Evolutionary conservation across 2,888 invertebrate genomes (phyloP).

Genomic region (Melipona beecheii): DNA sequence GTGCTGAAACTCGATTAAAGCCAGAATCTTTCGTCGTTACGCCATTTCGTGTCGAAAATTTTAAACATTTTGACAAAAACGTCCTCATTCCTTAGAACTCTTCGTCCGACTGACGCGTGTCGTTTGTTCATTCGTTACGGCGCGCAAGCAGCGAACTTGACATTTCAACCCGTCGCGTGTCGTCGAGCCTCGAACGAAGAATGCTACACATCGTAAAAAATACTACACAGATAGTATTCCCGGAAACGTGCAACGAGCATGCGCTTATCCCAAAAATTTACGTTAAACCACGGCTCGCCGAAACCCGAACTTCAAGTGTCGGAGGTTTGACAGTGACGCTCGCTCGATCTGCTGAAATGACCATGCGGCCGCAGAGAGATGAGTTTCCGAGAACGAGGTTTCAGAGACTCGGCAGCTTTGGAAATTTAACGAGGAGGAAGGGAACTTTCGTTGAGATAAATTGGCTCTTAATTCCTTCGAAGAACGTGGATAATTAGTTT

Average conservation of each 20-base stretch:
- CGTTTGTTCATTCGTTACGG: not conserved
- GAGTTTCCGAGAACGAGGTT: not conserved
- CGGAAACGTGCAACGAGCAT: constrained; percentile 22
- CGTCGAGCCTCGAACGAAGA: not conserved
- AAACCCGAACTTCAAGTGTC: constrained; percentile 27
- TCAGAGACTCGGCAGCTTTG: not conserved
- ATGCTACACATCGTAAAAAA: constrained; percentile 6
- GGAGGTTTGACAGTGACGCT: constrained; percentile 23
- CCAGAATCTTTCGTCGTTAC: too few species aligned
- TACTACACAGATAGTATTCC: not conserved
- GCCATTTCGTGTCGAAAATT: too few species aligned
- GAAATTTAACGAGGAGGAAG: not conserved
- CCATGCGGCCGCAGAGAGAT: not conserved
- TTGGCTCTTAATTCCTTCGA: not conserved
- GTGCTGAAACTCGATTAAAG: too few species aligned
- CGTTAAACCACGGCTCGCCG: constrained; percentile 42
- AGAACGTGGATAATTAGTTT: too few species aligned
- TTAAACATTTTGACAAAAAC: too few species aligned
- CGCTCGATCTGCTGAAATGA: not conserved
- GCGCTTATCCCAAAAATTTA: not conserved
- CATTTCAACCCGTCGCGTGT: constrained; percentile 27
- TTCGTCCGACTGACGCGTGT: not conserved
- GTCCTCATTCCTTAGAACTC: too few species aligned
- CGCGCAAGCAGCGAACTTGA: constrained; percentile 30
- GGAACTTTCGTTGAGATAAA: not conserved